Conservation (phyloP, 2,888 invertebrate genomes). For the Theristus sp. region DNA sequence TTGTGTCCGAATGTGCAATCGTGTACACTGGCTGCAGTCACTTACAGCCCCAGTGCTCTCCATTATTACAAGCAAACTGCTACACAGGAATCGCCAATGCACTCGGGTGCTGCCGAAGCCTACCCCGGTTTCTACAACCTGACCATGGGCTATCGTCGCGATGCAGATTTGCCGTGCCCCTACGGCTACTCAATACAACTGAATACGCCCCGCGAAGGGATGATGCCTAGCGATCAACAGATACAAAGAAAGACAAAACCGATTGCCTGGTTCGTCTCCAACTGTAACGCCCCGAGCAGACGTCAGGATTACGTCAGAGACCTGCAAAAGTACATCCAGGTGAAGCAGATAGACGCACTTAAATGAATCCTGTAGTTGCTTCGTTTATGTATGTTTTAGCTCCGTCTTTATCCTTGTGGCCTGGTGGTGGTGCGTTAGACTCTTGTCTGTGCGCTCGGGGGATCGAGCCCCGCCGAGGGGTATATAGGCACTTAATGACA, state of each 20-base stretch:
- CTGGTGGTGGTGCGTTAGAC: no score
- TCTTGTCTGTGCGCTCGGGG: no score
- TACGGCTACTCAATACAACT: conserved; percentile 24
- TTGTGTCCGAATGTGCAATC: no score
- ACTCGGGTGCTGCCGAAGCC: conserved; percentile 4
- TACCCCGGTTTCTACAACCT: conserved; percentile 15
- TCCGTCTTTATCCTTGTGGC: no score
- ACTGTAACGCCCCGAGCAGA: conserved; percentile 13
- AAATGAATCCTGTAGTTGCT: no score
- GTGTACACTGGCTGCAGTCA: no score
- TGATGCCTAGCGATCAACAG: background rate
- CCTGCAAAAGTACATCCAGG: conserved; percentile 12
- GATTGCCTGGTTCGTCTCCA: conserved; percentile 19
- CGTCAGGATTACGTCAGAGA: conserved; percentile 13
- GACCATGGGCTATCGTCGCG: conserved; percentile 22
- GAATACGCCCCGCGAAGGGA: background rate
- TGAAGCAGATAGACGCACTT: conserved; percentile 7
- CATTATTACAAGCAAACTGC: no score
- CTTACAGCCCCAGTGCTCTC: no score
- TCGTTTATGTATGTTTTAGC: no score
- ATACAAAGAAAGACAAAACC: background rate
- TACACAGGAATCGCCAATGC: conserved; percentile 3
- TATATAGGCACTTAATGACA: no score
- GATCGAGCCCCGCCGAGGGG: no score
- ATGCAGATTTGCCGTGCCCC: conserved; percentile 20